Base-by-base conservation (phyloP, 2,888 invertebrate species). In the Leucophenga montana region DNA sequence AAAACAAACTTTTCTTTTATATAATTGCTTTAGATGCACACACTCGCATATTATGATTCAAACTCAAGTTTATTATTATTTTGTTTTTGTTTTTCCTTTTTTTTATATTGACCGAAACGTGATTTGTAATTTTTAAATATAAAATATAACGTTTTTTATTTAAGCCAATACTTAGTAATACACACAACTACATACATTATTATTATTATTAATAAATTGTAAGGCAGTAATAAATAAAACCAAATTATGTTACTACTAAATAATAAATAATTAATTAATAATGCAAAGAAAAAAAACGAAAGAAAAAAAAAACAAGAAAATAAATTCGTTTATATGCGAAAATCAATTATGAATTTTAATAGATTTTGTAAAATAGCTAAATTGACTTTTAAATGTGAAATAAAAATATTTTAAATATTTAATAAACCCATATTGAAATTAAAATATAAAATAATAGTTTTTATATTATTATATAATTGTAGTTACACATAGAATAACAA, bases 321-420 rank as follows among this genome's bases (percentile, higher is more conserved):
- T 18, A 50, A 54, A 31, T 61, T n/a, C 20, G 31, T 56, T n/a
- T 61, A 14, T 5, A 39, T 39, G n/a, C 9, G 27, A n/a, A 76
- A 78, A 80, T 78, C 78, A 83, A 81, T 80, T 82, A 83, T 77
- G 71, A 76, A 67, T 76, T 72, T 76, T 71, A 75, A 73, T 76
- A 81, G 76, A 78, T 78, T 81, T 83, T 83, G 74, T 83, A 80
- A 80, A 80, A 76, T 73, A 74, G 71, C 65, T 80, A 81, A 66
- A 76, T 14, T 2, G 16, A 66, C 22, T 66, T 56, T 66, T 18
- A 66, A 39, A 18, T 14, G 20, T 46, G 27, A 48, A 48, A 44
- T 69, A 69, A 31, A 59, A 57, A 73, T 70, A 64, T 61, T 61
- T 61, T 61, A 61, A 61, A 61, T 61, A 33, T 61, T 39, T 61